Conservation (phyloP, 2,797 vertebrate species). For the Phalanger gymnotis region DNA sequence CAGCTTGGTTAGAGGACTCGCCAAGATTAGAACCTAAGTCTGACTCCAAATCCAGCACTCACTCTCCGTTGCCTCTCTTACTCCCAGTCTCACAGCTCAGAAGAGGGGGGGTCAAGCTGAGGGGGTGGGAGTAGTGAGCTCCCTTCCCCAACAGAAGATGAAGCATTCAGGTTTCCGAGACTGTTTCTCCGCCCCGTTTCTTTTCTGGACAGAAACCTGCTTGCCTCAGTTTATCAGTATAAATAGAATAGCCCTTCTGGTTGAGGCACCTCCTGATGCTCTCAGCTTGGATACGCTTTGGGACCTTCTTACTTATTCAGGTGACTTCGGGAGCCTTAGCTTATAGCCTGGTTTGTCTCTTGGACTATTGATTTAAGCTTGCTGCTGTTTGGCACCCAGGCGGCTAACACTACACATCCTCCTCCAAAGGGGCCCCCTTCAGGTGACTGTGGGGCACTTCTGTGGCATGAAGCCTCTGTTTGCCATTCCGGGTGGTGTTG, state of each 20-base stretch:
- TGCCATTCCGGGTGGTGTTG: background rate
- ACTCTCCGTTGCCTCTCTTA: background rate
- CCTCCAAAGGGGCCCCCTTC: background rate
- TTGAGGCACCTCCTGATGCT: background rate
- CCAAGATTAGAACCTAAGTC: background rate
- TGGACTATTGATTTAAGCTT: background rate
- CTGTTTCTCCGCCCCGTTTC: background rate
- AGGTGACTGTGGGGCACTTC: background rate
- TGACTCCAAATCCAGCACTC: background rate
- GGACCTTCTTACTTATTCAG: background rate
- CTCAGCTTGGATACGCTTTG: background rate
- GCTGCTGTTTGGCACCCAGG: background rate
- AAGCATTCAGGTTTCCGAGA: background rate
- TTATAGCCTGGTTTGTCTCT: background rate
- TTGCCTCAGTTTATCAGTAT: background rate
- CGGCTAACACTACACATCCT: background rate
- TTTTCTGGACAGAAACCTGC: background rate
- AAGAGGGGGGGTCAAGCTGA: background rate
- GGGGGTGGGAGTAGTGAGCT: background rate
- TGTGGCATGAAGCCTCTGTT: background rate
- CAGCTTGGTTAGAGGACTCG: background rate
- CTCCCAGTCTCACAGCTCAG: background rate
- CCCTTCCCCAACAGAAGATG: background rate
- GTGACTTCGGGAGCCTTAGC: background rate
- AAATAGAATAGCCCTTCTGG: background rate